A percentile compares a stretch with the other conserved stretches of the same genome.
Evolutionary conservation across 2,113 vertebrate genomes (phyloP).

Genomic region (Alethe castanea): DNA sequence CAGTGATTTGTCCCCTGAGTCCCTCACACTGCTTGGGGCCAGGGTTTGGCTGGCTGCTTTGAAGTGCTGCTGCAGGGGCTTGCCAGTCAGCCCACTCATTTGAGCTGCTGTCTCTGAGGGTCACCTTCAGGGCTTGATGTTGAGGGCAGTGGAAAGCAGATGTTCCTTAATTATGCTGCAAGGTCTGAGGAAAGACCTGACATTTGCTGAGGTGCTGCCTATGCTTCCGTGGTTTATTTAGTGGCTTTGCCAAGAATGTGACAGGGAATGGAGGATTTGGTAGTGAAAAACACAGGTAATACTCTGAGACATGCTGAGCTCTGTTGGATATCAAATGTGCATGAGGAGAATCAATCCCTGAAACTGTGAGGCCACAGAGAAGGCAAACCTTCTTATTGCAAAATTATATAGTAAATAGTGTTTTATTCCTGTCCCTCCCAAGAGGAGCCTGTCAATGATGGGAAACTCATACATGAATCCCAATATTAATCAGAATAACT

Average conservation of each 20-base stretch:
- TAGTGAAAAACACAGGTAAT: neutral
- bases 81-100: rapidly evolving
- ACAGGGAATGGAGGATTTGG: neutral
- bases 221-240: neutral
- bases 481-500: neutral
- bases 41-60: neutral
- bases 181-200: neutral
- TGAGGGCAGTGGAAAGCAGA: neutral
- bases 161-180: neutral
- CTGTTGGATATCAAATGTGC: neutral
- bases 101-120: neutral
- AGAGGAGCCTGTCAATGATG: neutral
- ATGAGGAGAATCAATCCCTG: neutral
- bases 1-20: neutral
- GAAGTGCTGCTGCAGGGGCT: neutral
- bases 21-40: rapidly evolving
- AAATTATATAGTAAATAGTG: neutral
- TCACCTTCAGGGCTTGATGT: neutral
- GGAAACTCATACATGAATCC: neutral
- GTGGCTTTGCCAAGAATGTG: neutral
- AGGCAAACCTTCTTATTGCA: neutral
- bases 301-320: neutral
- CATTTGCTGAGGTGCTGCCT: neutral
- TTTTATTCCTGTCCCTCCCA: neutral
- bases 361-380: neutral